Base-by-base conservation (phyloP, 2,113 vertebrate species). In the Planiliza haematocheilus region DNA sequence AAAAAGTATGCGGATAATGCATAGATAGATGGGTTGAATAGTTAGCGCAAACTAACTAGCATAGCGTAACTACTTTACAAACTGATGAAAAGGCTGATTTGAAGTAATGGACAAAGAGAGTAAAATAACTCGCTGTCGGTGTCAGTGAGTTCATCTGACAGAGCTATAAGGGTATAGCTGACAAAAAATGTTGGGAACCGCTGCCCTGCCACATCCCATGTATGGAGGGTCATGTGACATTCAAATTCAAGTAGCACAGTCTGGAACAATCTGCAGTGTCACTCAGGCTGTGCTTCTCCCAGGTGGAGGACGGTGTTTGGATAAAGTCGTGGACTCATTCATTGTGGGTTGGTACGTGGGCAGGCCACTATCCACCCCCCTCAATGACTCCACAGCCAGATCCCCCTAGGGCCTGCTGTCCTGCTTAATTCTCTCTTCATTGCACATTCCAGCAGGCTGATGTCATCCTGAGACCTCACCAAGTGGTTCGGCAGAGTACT, bases 391-490 rank as follows among this genome's bases (percentile, higher is more conserved):
- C 58, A 20, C 74, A 20, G 52, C 70, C 70, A 67, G 50, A 72
- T 59, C 53, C 85, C 70, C 39, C 16, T 82, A 77, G 81, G 81
- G 81, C 41, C 16, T 50, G 82, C 78, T 74, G 86, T 63, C 81
- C 76, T 51, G 61, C 76, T 76, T 73, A 74, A 82, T 82, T 74
- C 73, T 70, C 73, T 81, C 83, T 87, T 89, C 87, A 89, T 82
- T 83, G 82, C 88, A 90, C 93, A 94, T 94, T 92, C 92, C 92
- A 85, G 77, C 82, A 43, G 69, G 63, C 85, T 89, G 83, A 93
- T 89, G 90, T 93, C 89, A 93, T 76, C 50, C 79, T 12, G 72
- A 89, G 88, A 81, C 86, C 74, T 88, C 74, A 82, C 78, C 69
- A 48, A 79, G 77, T 52, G 77, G 64, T 77, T 85, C 57, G 39